Conservation (phyloP, 2,797 vertebrate genomes). For the Emydoidea blandingii region DNA sequence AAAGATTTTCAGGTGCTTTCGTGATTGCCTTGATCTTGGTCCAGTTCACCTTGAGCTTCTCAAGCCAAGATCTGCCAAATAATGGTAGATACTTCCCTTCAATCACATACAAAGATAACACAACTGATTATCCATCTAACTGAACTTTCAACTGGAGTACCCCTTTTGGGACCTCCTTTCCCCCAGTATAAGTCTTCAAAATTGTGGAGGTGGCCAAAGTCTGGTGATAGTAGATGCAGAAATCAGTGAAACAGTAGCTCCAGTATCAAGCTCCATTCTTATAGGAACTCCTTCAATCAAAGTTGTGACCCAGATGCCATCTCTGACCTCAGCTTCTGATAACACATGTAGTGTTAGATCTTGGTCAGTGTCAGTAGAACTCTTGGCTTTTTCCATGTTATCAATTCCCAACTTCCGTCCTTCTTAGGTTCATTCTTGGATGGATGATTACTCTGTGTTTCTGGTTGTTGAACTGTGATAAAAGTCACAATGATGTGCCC, state of each 20-base stretch:
- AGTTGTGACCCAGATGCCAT: background rate
- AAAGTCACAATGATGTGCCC: background rate
- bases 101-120: no score
- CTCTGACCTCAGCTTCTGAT: background rate
- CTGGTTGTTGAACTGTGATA: background rate
- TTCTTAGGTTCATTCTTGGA: background rate
- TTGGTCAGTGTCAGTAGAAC: background rate
- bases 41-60: no score
- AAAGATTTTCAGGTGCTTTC: no score
- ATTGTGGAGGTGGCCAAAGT: background rate
- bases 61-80: no score
- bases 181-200: background rate
- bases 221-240: background rate
- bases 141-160: background rate
- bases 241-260: background rate
- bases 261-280: background rate
- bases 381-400: background rate
- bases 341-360: background rate
- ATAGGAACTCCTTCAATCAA: background rate
- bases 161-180: background rate
- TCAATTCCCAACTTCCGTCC: background rate
- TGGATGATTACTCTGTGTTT: background rate
- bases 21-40: no score
- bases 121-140: background rate
- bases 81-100: no score